Conservation (phyloP, 2,888 invertebrate genomes). For the Brachylomia viminalis region DNA sequence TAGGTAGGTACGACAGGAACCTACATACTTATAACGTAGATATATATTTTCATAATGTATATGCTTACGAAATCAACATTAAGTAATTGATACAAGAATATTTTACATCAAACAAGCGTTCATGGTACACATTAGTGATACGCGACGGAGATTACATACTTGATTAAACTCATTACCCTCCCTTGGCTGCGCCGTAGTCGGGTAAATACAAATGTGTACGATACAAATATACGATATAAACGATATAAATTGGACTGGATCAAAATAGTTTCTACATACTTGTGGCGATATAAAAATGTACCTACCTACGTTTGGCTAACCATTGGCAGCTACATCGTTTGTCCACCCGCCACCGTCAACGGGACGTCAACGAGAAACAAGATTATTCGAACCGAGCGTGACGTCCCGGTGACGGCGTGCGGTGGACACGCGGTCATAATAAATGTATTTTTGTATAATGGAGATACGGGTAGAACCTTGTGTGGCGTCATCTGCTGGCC, state of each 20-base stretch:
- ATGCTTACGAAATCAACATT: background rate
- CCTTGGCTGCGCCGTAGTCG: slow-evolving; percentile 4
- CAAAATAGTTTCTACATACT: too few species aligned
- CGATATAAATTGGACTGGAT: background rate
- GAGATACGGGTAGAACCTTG: too few species aligned
- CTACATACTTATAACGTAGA: too few species aligned
- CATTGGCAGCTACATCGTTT: background rate
- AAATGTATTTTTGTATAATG: too few species aligned
- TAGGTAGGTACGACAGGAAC: too few species aligned
- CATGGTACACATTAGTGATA: background rate
- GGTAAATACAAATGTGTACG: background rate
- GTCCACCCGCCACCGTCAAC: too few species aligned
- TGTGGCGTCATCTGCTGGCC: background rate
- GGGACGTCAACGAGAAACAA: too few species aligned
- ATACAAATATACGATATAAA: too few species aligned
- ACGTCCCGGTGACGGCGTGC: too few species aligned
- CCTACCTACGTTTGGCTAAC: background rate
- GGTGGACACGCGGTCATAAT: too few species aligned
- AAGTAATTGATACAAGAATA: background rate
- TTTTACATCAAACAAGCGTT: background rate
- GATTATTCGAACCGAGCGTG: too few species aligned
- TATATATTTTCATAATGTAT: background rate
- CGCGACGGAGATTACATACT: background rate
- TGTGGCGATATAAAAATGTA: background rate
- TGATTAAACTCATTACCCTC: slow-evolving; percentile 3